These are phyloP conservation scores for Platyscapa corneri DNA, from an alignment of 1,140 invertebrate genomes.

Conservation along the genomic window DNA sequence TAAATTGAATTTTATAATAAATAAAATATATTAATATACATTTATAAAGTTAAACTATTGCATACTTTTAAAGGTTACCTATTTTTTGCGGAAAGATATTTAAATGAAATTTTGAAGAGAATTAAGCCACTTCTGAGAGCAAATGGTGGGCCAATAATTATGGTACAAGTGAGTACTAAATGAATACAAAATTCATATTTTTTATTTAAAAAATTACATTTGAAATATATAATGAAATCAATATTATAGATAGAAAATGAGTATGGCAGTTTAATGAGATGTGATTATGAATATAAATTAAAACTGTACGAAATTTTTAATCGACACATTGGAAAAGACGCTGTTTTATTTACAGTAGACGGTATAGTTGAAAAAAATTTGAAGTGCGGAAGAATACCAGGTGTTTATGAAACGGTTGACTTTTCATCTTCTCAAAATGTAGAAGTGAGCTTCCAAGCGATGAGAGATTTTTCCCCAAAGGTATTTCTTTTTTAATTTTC, in stretches of 20 bases:
- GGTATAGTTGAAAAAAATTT: constrained; percentile 74
- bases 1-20: constrained; percentile 61
- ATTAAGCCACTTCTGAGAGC: constrained; percentile 67
- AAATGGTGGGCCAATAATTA: constrained; percentile 72
- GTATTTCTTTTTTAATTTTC: constrained; percentile 58
- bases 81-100: constrained; percentile 57
- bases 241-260: constrained; percentile 89
- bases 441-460: constrained; percentile 63
- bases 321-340: constrained; percentile 78
- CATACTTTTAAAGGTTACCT: constrained; percentile 53
- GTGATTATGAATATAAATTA: constrained; percentile 81
- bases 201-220: background rate
- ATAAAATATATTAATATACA: background rate
- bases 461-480: constrained; percentile 76
- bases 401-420: constrained; percentile 84
- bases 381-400: constrained; percentile 79
- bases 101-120: constrained; percentile 72
- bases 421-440: constrained; percentile 78
- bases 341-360: constrained; percentile 90
- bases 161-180: constrained; percentile 83
- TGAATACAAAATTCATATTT: background rate
- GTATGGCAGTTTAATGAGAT: constrained; percentile 88
- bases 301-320: constrained; percentile 80
- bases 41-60: background rate
- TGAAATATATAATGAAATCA: background rate